Conservation (phyloP, 2,888 invertebrate species). For the Acrobeloides nanus region DNA sequence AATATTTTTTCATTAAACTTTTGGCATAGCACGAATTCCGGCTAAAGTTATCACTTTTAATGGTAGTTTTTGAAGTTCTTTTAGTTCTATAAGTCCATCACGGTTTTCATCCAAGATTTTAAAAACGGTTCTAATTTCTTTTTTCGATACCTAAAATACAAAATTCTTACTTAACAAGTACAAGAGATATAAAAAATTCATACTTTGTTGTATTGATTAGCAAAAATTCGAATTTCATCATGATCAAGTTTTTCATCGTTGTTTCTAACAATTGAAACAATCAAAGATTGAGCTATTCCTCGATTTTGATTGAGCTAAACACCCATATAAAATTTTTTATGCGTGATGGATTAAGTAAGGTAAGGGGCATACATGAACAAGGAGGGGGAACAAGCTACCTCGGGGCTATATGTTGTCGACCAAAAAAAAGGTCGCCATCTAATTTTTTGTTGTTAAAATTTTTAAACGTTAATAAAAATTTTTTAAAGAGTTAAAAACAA, state of each 20-base stretch:
- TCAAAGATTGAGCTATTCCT: constrained; percentile 39
- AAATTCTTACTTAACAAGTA: background rate
- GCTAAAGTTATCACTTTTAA: constrained; percentile 22
- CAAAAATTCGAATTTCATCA: constrained; percentile 36
- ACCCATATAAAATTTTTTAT: no score
- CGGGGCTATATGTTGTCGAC: no score
- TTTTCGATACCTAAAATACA: constrained; percentile 10
- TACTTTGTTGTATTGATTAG: constrained; percentile 26
- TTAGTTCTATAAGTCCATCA: constrained; percentile 20
- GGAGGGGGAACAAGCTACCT: no score
- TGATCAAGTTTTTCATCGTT: constrained; percentile 33
- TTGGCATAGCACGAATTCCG: constrained; percentile 18
- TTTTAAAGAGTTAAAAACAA: no score
- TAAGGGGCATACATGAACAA: no score
- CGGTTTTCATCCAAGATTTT: constrained; percentile 20
- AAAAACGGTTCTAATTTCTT: constrained; percentile 18
- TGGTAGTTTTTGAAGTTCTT: constrained; percentile 26
- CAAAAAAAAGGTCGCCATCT: no score
- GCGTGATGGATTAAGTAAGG: no score
- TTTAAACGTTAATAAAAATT: no score
- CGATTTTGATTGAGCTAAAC: constrained; percentile 24
- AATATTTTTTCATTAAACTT: no score
- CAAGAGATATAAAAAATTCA: background rate
- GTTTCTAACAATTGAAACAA: constrained; percentile 39
- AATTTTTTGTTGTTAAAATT: no score